Conservation (phyloP, 1,140 invertebrate genomes). For the Danaus plexippus region DNA sequence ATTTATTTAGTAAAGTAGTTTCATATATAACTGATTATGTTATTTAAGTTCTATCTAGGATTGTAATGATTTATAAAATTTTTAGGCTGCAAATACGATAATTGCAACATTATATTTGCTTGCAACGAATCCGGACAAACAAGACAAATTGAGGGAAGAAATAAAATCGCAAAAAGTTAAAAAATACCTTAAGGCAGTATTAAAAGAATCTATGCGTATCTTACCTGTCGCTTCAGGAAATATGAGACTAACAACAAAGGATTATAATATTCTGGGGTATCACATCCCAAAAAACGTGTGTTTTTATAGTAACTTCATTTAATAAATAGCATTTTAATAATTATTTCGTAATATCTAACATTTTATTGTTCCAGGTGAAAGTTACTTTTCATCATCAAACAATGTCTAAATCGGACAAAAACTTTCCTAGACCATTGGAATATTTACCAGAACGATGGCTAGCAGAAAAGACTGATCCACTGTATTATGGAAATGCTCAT, state of each 20-base stretch:
- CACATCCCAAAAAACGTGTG: constrained; percentile 34
- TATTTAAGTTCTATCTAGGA: too few relatives aligned
- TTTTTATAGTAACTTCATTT: constrained; percentile 5
- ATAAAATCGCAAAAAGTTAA: constrained; percentile 53
- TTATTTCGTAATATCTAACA: not conserved
- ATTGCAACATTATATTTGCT: constrained; percentile 74
- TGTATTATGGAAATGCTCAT: constrained; percentile 64
- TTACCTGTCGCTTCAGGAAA: constrained; percentile 71
- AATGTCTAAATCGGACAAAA: constrained; percentile 62
- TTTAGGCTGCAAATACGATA: constrained; percentile 49
- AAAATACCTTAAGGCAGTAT: constrained; percentile 76
- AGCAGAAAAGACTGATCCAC: constrained; percentile 45
- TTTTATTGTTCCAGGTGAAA: constrained; percentile 30
- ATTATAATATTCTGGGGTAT: constrained; percentile 73
- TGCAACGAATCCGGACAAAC: constrained; percentile 75
- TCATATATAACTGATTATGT: too few relatives aligned
- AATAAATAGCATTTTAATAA: not conserved
- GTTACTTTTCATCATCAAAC: constrained; percentile 50
- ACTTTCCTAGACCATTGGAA: constrained; percentile 67
- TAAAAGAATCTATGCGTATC: constrained; percentile 76
- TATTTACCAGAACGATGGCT: constrained; percentile 77
- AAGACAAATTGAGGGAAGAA: constrained; percentile 79
- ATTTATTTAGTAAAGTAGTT: too few relatives aligned
- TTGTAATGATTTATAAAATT: constrained; percentile 10
- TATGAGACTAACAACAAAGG: constrained; percentile 64